Evolutionary conservation across 2,888 invertebrate species (phyloP).

Genomic region (Monochamus alternatus): DNA sequence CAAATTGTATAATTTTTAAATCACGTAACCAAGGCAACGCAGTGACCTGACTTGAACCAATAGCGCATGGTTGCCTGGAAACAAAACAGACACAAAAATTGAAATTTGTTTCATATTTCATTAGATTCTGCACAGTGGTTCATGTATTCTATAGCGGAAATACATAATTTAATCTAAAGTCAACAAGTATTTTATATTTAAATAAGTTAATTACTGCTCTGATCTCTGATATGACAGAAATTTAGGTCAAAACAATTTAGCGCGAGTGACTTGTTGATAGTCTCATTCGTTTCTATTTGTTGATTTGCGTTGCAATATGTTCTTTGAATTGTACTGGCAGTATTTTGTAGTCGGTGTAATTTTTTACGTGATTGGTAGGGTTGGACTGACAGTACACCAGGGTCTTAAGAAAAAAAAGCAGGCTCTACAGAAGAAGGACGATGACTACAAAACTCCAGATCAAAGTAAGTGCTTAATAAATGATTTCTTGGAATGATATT

Average conservation of each 20-base stretch:
- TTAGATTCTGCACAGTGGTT: too few relatives aligned
- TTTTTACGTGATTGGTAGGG: constrained; percentile 52
- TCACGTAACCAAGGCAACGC: too few relatives aligned
- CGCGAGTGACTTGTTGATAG: constrained; percentile 2
- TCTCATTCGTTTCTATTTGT: background rate
- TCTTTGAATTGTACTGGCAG: constrained; percentile 63
- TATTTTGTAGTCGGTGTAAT: constrained; percentile 61
- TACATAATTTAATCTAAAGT: too few relatives aligned
- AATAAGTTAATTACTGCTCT: background rate
- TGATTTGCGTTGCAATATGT: constrained; percentile 50
- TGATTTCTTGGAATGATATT: too few relatives aligned
- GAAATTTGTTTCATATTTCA: too few relatives aligned
- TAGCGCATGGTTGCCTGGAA: too few relatives aligned
- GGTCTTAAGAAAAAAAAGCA: constrained; percentile 41
- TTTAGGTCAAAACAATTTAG: constrained; percentile 34
- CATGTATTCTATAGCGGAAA: too few relatives aligned
- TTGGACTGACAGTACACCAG: constrained; percentile 44
- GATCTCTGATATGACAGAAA: background rate
- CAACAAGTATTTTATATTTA: background rate
- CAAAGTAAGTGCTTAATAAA: constrained; percentile 49
- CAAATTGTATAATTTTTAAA: too few relatives aligned
- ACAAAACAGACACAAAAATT: too few relatives aligned
- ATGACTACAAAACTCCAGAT: constrained; percentile 51
- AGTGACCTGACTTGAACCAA: too few relatives aligned
- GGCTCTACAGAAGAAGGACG: constrained; percentile 50